Evolutionary conservation across 2,797 vertebrate species (phyloP), one percentile per base, ranked within the genome.

Genomic region (Epinephelus awoara): DNA sequence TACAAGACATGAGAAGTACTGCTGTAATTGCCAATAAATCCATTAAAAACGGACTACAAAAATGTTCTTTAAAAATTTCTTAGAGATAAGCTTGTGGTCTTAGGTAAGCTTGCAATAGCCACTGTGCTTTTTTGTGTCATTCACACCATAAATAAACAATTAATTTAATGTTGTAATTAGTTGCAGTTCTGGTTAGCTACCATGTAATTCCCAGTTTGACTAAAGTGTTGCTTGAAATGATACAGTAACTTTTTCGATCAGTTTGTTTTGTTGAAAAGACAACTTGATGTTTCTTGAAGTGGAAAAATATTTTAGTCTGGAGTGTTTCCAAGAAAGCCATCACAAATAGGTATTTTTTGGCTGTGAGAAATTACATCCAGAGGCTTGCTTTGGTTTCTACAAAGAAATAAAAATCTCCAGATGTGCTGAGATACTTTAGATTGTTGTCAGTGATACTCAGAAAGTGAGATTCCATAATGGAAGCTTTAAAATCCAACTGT

Each of bases 301-400:
- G 27, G 27, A 73, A 83, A 34, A 59, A 67, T 25, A 18, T 75
- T 76, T 70, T 29, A 18, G 18, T 71, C 74, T 72, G 74, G 19
- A 74, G 54, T 42, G 55, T 72, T 79, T 86, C 75, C 79, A 69
- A 67, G 29, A 25, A 73, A 65, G 23, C 69, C 78, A 77, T 63
- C 76, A 86, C 49, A 75, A 63, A 77, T 46, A 82, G 18, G 58
- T 47, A 1, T 34, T 2, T 62, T 73, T 71, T 54, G 62, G 72
- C 68, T 67, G 49, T 63, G 44, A 82, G 56, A 69, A 77, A 86
- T 74, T 49, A 61, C 47, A 68, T 61, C 55, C 67, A 83, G 67
- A 67, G 29, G 44, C 49, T n/a, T 51, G 44, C 46, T 51, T 47
- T 21, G 40, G 68, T 59, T 47, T 49, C 23, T 8, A n/a, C 23